A percentile compares a stretch with the other conserved stretches of the same genome.
These are phyloP conservation scores for Philopotamus ludificatus DNA, from an alignment of 1,140 invertebrate genomes.

Conservation along the genomic window DNA sequence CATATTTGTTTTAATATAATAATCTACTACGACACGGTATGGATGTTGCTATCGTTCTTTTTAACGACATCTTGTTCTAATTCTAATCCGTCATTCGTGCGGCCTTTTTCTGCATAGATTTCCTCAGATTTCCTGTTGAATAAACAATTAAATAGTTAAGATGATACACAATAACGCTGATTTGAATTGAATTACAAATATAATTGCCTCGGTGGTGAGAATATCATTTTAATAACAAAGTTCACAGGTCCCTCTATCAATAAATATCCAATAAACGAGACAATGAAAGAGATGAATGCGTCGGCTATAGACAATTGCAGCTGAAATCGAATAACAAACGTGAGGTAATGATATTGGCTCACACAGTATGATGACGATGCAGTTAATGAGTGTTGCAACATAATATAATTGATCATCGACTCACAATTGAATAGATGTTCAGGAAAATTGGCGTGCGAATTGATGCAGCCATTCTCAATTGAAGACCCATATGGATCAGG, in stretches of 20 bases:
- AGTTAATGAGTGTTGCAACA: not conserved
- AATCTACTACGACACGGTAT: no score
- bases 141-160: no score
- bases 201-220: not conserved
- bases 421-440: not conserved
- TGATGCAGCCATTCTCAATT: slow-evolving; percentile 51
- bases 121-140: slow-evolving; percentile 2
- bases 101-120: not conserved
- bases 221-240: not conserved
- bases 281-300: not conserved
- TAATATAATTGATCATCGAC: slow-evolving; percentile 1
- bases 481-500: slow-evolving; percentile 58
- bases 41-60: no score
- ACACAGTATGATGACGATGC: no score
- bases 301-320: not conserved
- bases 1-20: no score
- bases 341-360: no score
- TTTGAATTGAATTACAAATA: no score
- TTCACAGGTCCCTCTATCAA: not conserved
- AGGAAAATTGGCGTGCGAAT: slow-evolving; percentile 51
- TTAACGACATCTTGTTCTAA: no score
- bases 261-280: not conserved
- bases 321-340: no score
- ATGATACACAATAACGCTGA: no score
- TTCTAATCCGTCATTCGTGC: slow-evolving; percentile 7